phyloP scores from a whole-genome alignment of 2,888 invertebrate species.

The Philereme vetulata region DNA sequence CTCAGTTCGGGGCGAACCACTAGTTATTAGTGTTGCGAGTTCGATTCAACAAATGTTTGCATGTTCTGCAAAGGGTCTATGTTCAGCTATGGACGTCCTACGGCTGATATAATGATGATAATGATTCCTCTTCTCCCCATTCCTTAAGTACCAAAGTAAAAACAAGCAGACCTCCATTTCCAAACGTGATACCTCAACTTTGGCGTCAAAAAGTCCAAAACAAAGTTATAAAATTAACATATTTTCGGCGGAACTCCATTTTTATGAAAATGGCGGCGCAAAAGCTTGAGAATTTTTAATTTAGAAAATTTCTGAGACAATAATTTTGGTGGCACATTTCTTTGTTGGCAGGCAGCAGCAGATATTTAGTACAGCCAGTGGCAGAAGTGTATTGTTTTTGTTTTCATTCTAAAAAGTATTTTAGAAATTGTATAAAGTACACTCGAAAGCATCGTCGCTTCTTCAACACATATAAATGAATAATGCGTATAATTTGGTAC shows the following conservation, averaged over 20 bases:
- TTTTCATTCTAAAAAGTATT: too few species aligned
- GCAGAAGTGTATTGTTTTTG: slow-evolving; percentile 7
- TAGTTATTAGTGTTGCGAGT: too few species aligned
- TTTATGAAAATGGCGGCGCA: slow-evolving; percentile 6
- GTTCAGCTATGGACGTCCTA: not conserved
- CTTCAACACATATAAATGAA: too few species aligned
- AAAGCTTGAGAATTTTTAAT: slow-evolving; percentile 33
- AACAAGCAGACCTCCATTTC: slow-evolving; percentile 13
- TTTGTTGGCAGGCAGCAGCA: slow-evolving; percentile 14
- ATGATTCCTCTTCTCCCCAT: too few species aligned
- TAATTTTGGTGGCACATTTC: slow-evolving; percentile 24
- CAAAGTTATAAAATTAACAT: slow-evolving; percentile 32
- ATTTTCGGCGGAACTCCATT: slow-evolving; percentile 23
- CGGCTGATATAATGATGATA: too few species aligned
- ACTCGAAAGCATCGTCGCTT: too few species aligned
- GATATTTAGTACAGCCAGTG: slow-evolving; percentile 16
- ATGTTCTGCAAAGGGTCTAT: not conserved
- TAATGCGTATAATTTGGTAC: too few species aligned
- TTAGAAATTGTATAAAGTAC: too few species aligned
- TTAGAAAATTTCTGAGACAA: slow-evolving; percentile 27
- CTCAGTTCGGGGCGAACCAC: too few species aligned
- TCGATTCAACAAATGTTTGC: too few species aligned
- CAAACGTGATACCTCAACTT: slow-evolving; percentile 22
- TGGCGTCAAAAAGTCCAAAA: slow-evolving; percentile 20
- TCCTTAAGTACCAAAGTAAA: not conserved